Evolutionary conservation across 2,888 invertebrate species (phyloP).

Genomic region (Andrena haemorrhoa): DNA sequence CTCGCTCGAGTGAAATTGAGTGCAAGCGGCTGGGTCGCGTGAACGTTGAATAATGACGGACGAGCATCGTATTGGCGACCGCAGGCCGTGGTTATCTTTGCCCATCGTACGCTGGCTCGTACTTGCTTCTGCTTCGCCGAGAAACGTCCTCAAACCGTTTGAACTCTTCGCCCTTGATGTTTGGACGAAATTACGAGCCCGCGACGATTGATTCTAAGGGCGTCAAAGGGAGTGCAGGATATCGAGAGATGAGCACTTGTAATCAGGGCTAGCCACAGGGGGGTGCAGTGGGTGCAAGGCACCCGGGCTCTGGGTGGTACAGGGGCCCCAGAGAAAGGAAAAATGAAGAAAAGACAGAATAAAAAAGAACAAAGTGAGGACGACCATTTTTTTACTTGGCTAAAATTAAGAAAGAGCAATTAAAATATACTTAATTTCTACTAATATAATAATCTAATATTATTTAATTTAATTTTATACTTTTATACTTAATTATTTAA

Average conservation of each 20-base stretch:
- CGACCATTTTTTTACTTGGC: too few relatives aligned
- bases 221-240: neutral
- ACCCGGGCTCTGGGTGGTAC: too few relatives aligned
- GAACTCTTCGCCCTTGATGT: conserved; percentile 20
- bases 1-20: conserved; percentile 60
- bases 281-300: too few relatives aligned
- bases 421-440: too few relatives aligned
- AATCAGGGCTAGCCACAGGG: too few relatives aligned
- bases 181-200: conserved; percentile 19
- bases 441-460: too few relatives aligned
- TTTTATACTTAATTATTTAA: too few relatives aligned
- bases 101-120: conserved; percentile 8
- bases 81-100: conserved; percentile 23
- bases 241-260: neutral
- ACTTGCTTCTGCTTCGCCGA: neutral
- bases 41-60: conserved; percentile 48
- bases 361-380: too few relatives aligned
- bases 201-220: conserved; percentile 3
- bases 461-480: too few relatives aligned
- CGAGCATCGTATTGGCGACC: conserved; percentile 45
- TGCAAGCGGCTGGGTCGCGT: conserved; percentile 41
- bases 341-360: too few relatives aligned
- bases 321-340: too few relatives aligned
- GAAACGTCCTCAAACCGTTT: conserved; percentile 14
- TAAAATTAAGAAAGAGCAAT: too few relatives aligned